Percentiles rank a stretch among this genome's conserved stretches.
Evolutionary conservation across 2,888 invertebrate species (phyloP).

Genomic region (Habroteleia sp.): DNA sequence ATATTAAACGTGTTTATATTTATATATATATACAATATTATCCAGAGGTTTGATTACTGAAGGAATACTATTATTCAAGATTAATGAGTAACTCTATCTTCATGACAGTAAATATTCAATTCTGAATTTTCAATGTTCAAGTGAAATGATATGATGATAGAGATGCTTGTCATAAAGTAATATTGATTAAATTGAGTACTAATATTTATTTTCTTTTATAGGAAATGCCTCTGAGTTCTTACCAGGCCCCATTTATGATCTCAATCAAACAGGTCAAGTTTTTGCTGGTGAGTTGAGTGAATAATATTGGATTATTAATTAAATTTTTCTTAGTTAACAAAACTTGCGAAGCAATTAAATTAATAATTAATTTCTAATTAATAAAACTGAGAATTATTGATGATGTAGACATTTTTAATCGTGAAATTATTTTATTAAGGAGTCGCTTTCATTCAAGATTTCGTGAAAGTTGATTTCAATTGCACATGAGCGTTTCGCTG

Average conservation of each 20-base stretch:
- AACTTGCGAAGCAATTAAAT: no score
- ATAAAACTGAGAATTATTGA: constrained; percentile 12
- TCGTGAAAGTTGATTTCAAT: constrained; percentile 71
- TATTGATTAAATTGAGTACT: constrained; percentile 63
- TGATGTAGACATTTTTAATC: constrained; percentile 71
- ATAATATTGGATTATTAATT: no score
- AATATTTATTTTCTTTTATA: constrained; percentile 77
- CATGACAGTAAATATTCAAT: constrained; percentile 20
- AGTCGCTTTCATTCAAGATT: constrained; percentile 73
- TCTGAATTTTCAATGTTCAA: constrained; percentile 13
- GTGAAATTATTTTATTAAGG: constrained; percentile 69
- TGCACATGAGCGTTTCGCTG: constrained; percentile 75
- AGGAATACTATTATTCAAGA: constrained; percentile 24
- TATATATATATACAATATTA: constrained; percentile 9
- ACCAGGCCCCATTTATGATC: constrained; percentile 89
- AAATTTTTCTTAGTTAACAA: no score
- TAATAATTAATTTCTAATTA: no score
- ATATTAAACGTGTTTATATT: constrained; percentile 1
- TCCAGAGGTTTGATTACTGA: constrained; percentile 29
- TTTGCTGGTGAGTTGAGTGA: constrained; percentile 85
- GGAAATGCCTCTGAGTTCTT: constrained; percentile 82
- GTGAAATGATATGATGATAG: constrained; percentile 59
- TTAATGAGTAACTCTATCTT: constrained; percentile 53
- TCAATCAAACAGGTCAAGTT: constrained; percentile 93
- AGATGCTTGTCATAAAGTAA: constrained; percentile 54